Evolutionary conservation across 2,797 vertebrate genomes (phyloP).

Genomic region (Anguilla marmorata): DNA sequence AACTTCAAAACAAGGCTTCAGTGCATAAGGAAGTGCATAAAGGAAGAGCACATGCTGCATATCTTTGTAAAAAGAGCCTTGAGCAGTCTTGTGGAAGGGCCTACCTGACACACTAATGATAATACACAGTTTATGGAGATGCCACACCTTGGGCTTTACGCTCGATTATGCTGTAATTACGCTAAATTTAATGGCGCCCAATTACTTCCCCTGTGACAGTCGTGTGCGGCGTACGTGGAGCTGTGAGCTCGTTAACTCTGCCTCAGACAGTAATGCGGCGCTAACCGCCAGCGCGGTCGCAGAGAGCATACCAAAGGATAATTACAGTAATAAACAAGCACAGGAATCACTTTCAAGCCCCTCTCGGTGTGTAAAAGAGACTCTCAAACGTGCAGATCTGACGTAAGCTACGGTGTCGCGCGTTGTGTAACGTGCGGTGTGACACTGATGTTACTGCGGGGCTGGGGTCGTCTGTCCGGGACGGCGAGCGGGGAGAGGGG

Average conservation of each 20-base stretch:
- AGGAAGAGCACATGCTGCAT: background rate
- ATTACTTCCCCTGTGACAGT: background rate
- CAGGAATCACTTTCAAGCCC: background rate
- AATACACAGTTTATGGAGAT: background rate
- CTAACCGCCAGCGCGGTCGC: background rate
- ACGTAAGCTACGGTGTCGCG: background rate
- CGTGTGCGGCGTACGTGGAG: background rate
- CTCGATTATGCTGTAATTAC: background rate
- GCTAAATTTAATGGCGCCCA: background rate
- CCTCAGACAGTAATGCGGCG: background rate
- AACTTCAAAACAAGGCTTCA: background rate
- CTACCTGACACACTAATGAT: background rate
- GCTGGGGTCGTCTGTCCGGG: background rate
- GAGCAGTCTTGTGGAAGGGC: background rate
- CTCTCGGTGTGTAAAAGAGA: background rate
- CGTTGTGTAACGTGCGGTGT: too few relatives aligned
- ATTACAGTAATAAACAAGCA: background rate
- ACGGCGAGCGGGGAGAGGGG: background rate
- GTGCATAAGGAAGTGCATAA: background rate
- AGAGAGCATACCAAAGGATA: background rate
- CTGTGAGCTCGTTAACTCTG: background rate
- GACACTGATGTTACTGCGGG: background rate
- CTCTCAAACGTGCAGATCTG: background rate
- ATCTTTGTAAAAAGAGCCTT: background rate
- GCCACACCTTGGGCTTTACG: background rate